These are phyloP conservation scores for Bombylius discolor DNA, from an alignment of 2,888 invertebrate genomes.

Conservation along the genomic window DNA sequence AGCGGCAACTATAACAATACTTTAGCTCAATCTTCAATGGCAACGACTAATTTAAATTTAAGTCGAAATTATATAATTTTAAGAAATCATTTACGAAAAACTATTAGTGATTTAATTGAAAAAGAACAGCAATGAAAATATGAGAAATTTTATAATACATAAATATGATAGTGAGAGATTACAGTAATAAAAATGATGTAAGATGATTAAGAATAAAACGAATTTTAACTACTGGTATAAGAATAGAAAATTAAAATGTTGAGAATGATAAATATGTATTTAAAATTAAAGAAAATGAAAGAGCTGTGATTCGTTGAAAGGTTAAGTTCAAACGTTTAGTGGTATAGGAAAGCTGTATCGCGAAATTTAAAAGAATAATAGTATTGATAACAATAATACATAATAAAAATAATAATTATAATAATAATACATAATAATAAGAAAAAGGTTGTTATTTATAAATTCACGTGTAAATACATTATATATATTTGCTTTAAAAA, in stretches of 20 bases:
- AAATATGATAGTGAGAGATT: neutral
- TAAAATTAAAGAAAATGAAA: slow-evolving; percentile 2
- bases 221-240: neutral
- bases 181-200: neutral
- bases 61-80: slow-evolving; percentile 34
- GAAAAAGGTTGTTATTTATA: too few relatives aligned
- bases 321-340: slow-evolving; percentile 14
- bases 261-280: neutral
- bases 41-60: slow-evolving; percentile 22
- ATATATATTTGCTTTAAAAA: too few relatives aligned
- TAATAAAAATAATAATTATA: too few relatives aligned
- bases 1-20: neutral
- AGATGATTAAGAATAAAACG: neutral
- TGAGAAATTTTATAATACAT: neutral
- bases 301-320: slow-evolving; percentile 16
- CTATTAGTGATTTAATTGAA: slow-evolving; percentile 10
- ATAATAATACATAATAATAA: too few relatives aligned
- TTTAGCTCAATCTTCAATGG: neutral
- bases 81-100: slow-evolving; percentile 34
- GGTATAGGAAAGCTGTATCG: neutral
- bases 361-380: neutral
- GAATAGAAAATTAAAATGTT: neutral
- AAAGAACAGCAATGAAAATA: slow-evolving; percentile 9
- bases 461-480: too few relatives aligned
- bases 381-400: too few relatives aligned